These are phyloP conservation scores for Romanomermis culicivorax DNA, from an alignment of 2,888 invertebrate genomes.

Conservation along the genomic window DNA sequence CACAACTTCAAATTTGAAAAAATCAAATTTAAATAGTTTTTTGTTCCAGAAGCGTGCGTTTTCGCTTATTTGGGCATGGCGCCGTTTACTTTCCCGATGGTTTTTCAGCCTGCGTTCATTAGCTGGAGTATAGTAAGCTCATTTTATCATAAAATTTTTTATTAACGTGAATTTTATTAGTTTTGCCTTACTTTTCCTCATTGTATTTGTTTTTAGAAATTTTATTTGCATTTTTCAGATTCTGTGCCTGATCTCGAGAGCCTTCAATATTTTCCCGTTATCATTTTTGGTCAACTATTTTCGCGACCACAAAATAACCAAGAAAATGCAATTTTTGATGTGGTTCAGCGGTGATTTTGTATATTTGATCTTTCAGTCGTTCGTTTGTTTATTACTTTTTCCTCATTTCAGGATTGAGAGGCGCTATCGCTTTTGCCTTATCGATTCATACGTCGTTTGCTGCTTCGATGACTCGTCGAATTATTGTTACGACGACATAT, in stretches of 20 bases:
- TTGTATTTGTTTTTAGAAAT: neutral
- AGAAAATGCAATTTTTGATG: slow-evolving; percentile 98
- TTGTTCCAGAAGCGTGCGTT: slow-evolving; percentile 61
- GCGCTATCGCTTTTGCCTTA: slow-evolving; percentile 90
- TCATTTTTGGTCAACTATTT: slow-evolving; percentile 81
- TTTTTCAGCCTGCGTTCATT: slow-evolving; percentile 65
- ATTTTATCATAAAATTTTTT: neutral
- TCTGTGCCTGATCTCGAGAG: slow-evolving; percentile 70
- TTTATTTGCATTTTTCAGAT: slow-evolving; percentile 30
- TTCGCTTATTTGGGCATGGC: slow-evolving; percentile 91
- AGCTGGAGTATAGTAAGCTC: slow-evolving; percentile 62
- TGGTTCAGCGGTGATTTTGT: slow-evolving; percentile 66
- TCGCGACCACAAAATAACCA: slow-evolving; percentile 86
- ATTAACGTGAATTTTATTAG: too few species aligned
- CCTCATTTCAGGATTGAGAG: slow-evolving; percentile 45
- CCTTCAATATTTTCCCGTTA: slow-evolving; percentile 86
- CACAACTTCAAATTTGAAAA: too few species aligned
- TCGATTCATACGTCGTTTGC: slow-evolving; percentile 82
- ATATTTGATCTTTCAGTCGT: neutral
- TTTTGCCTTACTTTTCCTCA: too few species aligned
- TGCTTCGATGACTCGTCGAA: slow-evolving; percentile 66
- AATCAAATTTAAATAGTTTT: neutral
- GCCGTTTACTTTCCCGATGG: slow-evolving; percentile 76
- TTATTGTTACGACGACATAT: slow-evolving; percentile 90
- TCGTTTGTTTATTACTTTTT: neutral